Evolutionary conservation across 2,797 vertebrate genomes (phyloP), one percentile per base, ranked within the genome.

Genomic region (Phataginus tricuspis): DNA sequence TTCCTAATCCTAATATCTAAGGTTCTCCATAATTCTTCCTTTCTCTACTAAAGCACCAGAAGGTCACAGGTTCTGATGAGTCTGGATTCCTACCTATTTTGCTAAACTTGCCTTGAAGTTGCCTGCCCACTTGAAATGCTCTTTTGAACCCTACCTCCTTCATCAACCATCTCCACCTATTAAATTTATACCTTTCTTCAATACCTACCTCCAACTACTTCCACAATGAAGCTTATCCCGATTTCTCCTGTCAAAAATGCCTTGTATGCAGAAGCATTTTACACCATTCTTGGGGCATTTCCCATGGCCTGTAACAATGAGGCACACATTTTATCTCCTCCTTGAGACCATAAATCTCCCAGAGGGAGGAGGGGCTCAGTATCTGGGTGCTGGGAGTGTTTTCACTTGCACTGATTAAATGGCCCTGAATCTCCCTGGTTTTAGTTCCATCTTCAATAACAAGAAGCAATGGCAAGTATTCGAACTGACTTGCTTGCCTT

Each of bases 361-460:
- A 42, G 80, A 39, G n/a, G n/a, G 25, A 59, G n/a, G 25, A 59
- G 42, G 51, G 39, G 6, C 12, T 34, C 57, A 51, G 45, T 29
- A 59, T 71, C 72, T 79, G 42, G 37, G 74, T 86, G n/a, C 63
- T 91, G 23, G 42, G 21, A 45, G 23, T 69, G 57, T 92, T 95
- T 93, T 86, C 51, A 72, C 14, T 61, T 84, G 42, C 9, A 23
- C 7, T 77, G 8, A n/a, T 15, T 87, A 95, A 92, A 77, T 53
- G 37, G 59, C 12, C 21, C 59, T 37, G n/a, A 57, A 64, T 71
- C 10, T 55, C 63, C 79, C 23, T 57, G 68, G 25, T 69, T 95
- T 86, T 72, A 66, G 77, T 80, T 79, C 23, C n/a, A 31, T 94
- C 49, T 25, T 80, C 34, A 75, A 18, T 94, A 91, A 91, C 61